Conservation (phyloP, 2,797 vertebrate species). For the Tragopan temminckii region DNA sequence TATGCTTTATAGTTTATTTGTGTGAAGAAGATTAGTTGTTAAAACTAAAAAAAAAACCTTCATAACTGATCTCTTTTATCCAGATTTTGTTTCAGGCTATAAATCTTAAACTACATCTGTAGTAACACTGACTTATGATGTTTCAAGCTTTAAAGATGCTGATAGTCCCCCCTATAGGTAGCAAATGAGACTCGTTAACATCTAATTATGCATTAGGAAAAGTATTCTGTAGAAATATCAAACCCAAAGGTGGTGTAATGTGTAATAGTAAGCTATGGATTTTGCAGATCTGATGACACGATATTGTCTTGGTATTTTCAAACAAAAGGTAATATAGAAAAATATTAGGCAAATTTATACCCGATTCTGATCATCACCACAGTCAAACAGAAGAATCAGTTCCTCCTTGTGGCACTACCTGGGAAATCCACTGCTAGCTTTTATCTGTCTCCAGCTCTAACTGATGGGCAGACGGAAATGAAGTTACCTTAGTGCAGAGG, state of each 20-base stretch:
- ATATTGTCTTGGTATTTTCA: not conserved
- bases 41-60: not conserved
- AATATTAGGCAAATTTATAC: not conserved
- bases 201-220: not conserved
- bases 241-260: not conserved
- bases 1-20: not conserved
- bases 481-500: slow-evolving; percentile 25
- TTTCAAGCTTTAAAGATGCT: not conserved
- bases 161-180: not conserved
- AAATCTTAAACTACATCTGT: not conserved
- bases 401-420: not conserved
- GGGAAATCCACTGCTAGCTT: not conserved
- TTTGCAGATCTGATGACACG: not conserved
- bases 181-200: not conserved
- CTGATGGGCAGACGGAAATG: slow-evolving; percentile 16
- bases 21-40: not conserved
- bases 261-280: not conserved
- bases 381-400: not conserved
- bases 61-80: not conserved
- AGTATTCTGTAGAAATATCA: not conserved
- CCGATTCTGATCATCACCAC: not conserved
- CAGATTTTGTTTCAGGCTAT: not conserved
- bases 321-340: not conserved
- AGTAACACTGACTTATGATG: not conserved
- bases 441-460: not conserved